These are phyloP conservation scores for Sitophilus oryzae DNA, from an alignment of 1,140 invertebrate genomes.

Conservation along the genomic window DNA sequence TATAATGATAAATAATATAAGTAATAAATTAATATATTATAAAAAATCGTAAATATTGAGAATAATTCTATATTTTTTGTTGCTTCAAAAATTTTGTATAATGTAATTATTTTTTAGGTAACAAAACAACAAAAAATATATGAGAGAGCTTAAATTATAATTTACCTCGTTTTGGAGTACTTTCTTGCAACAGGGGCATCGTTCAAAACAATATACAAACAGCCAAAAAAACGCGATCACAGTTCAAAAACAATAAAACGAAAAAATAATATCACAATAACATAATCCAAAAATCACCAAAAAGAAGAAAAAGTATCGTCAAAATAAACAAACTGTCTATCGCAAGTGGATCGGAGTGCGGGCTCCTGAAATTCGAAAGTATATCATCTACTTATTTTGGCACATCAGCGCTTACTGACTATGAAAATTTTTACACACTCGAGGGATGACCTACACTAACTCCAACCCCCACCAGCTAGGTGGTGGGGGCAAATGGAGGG, in stretches of 20 bases:
- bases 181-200: constrained; percentile 19
- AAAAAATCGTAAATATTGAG: too few relatives aligned
- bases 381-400: constrained; percentile 19
- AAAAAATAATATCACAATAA: background rate
- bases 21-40: too few relatives aligned
- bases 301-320: background rate
- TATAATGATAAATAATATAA: too few relatives aligned
- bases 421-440: constrained; percentile 26
- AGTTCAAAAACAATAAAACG: background rate
- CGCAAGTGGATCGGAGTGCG: background rate
- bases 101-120: background rate
- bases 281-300: background rate
- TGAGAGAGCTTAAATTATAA: background rate
- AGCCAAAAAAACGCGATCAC: background rate
- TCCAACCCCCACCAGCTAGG: constrained; percentile 15
- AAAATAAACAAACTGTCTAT: background rate
- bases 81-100: background rate
- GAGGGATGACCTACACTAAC: constrained; percentile 27
- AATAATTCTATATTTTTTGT: too few relatives aligned
- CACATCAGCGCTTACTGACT: constrained; percentile 23
- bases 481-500: constrained; percentile 9
- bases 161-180: constrained; percentile 17
- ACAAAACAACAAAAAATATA: background rate
- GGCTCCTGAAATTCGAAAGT: constrained; percentile 18
- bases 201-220: constrained; percentile 1